Percentiles rank a stretch among this genome's conserved stretches.
phyloP scores from a whole-genome alignment of 2,113 vertebrate genomes.

The Tinamus guttatus region DNA sequence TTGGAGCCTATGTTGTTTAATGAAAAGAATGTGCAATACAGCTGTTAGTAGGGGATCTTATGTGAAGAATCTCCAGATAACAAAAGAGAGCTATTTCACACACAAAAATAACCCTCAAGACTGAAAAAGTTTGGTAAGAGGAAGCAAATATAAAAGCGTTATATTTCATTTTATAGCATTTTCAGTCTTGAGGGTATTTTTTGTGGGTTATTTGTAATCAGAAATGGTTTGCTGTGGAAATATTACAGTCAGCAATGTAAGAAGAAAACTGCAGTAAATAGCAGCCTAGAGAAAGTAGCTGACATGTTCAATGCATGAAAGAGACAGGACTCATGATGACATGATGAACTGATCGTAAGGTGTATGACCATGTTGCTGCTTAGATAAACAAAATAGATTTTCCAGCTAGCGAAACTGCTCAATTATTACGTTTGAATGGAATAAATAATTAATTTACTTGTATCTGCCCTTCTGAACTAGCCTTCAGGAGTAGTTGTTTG shows the following conservation, averaged over 20 bases:
- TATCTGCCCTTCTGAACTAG: not conserved
- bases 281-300: not conserved
- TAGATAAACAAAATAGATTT: not conserved
- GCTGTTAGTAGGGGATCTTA: slow-evolving; percentile 22
- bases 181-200: too few species aligned
- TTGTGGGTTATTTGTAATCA: not conserved
- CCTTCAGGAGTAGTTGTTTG: not conserved
- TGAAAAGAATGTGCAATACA: slow-evolving; percentile 31
- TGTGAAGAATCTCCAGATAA: slow-evolving; percentile 26
- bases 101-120: not conserved
- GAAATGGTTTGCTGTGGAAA: not conserved
- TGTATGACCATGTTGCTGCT: not conserved
- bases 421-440: not conserved
- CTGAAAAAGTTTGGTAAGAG: too few species aligned
- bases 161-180: too few species aligned
- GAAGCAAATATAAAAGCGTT: too few species aligned
- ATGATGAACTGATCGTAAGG: not conserved
- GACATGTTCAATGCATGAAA: not conserved
- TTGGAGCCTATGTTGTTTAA: slow-evolving; percentile 31
- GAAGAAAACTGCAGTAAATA: not conserved
- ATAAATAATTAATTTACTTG: not conserved
- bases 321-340: not conserved
- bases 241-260: not conserved
- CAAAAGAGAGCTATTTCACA: slow-evolving; percentile 14
- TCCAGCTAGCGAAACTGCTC: not conserved